These are phyloP conservation scores for Acromyrmex heyeri DNA, from an alignment of 1,140 invertebrate species.

Conservation along the genomic window DNA sequence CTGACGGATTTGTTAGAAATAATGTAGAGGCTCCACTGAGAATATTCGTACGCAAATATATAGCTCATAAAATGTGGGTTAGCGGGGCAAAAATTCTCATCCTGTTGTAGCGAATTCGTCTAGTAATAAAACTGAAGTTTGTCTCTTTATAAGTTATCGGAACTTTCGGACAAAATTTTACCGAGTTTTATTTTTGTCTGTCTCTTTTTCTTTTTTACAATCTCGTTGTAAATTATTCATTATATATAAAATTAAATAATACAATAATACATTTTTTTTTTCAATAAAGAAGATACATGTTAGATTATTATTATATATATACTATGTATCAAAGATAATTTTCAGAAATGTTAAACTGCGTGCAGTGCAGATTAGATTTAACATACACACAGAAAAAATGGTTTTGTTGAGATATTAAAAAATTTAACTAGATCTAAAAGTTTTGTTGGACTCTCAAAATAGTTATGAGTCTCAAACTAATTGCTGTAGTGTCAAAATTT, in stretches of 20 bases:
- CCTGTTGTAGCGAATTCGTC: background rate
- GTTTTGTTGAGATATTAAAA: no score
- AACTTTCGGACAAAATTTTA: background rate
- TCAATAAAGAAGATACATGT: background rate
- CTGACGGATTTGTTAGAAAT: constrained; percentile 38
- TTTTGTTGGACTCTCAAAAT: no score
- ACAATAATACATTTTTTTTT: background rate
- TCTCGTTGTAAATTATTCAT: background rate
- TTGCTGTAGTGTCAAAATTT: no score
- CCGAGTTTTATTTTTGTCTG: background rate
- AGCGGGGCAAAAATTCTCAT: background rate
- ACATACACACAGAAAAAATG: no score
- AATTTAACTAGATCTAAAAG: no score
- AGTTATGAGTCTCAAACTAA: no score
- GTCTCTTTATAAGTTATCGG: background rate
- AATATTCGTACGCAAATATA: constrained; percentile 17
- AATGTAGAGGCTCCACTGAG: constrained; percentile 28
- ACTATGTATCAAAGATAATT: no score
- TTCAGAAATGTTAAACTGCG: no score
- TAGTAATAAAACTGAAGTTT: constrained; percentile 3
- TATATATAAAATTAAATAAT: background rate
- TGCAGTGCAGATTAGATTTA: no score
- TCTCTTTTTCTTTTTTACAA: background rate
- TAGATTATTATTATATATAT: no score
- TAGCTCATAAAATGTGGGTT: background rate